Percentiles rank a stretch among this genome's conserved stretches.
Evolutionary conservation across 1,140 invertebrate genomes (phyloP).

Genomic region (Neodiprion lecontei): DNA sequence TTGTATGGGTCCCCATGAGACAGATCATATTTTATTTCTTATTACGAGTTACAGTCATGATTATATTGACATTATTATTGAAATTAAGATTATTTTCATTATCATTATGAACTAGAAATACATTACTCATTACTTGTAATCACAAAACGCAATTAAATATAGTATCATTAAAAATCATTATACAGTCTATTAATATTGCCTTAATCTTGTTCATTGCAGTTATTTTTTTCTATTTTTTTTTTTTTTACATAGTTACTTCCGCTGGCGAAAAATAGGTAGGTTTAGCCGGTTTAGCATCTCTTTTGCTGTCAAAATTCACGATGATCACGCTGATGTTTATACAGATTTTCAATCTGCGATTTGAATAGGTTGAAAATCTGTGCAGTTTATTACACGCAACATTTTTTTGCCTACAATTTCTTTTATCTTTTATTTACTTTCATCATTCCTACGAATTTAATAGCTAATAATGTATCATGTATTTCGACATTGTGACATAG

Average conservation of each 20-base stretch:
- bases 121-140: constrained; percentile 3
- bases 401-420: too few species aligned
- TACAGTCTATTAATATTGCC: constrained; percentile 7
- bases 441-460: too few species aligned
- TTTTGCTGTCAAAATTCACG: neutral
- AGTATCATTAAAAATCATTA: neutral
- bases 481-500: too few species aligned
- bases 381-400: too few species aligned
- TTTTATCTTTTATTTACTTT: too few species aligned
- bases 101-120: neutral
- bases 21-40: constrained; percentile 27
- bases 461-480: too few species aligned
- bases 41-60: constrained; percentile 35
- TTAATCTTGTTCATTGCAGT: neutral
- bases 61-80: constrained; percentile 10
- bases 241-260: neutral
- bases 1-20: constrained; percentile 15
- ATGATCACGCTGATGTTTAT: neutral
- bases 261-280: neutral
- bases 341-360: neutral
- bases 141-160: constrained; percentile 7
- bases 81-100: neutral
- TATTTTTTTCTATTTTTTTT: neutral
- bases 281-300: neutral
- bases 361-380: neutral